phyloP scores from a whole-genome alignment of 1,140 invertebrate genomes.

The Popillia japonica region DNA sequence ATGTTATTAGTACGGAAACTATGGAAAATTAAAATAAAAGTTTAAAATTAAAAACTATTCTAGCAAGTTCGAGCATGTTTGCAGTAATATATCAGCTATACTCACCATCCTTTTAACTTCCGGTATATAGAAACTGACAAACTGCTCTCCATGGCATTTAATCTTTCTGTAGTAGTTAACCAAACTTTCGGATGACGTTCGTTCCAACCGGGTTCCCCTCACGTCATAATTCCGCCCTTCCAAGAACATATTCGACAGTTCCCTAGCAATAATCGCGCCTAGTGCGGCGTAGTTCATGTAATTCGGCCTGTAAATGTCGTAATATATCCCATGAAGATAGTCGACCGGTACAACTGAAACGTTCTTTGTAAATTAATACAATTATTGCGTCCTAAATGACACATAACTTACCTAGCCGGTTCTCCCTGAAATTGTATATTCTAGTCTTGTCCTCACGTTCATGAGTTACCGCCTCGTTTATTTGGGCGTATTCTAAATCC shows the following conservation, averaged over 20 bases:
- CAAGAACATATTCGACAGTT: slow-evolving; percentile 81
- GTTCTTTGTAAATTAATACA: slow-evolving; percentile 13
- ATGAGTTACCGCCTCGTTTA: slow-evolving; percentile 55
- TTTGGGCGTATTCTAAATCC: slow-evolving; percentile 77
- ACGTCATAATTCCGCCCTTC: slow-evolving; percentile 43
- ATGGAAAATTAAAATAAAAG: no score
- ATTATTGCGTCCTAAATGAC: slow-evolving; percentile 5
- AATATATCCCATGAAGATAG: slow-evolving; percentile 89
- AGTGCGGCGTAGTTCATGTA: slow-evolving; percentile 94
- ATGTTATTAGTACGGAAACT: no score
- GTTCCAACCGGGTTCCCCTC: slow-evolving; percentile 45
- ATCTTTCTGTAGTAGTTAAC: slow-evolving; percentile 46
- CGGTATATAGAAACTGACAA: slow-evolving; percentile 37
- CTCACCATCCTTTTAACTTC: slow-evolving; percentile 30
- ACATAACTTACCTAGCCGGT: slow-evolving; percentile 21
- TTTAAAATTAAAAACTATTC: no score
- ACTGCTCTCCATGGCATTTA: slow-evolving; percentile 16
- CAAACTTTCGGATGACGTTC: slow-evolving; percentile 48
- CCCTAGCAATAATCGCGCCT: slow-evolving; percentile 92
- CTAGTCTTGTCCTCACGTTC: slow-evolving; percentile 8
- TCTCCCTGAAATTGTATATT: slow-evolving; percentile 33
- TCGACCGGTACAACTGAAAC: slow-evolving; percentile 85
- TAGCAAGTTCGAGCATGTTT: no score
- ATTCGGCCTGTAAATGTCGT: slow-evolving; percentile 80
- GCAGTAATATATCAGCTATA: not conserved